These are phyloP conservation scores for Daubentonia madagascariensis DNA, from an alignment of 2,113 vertebrate species.

Conservation along the genomic window DNA sequence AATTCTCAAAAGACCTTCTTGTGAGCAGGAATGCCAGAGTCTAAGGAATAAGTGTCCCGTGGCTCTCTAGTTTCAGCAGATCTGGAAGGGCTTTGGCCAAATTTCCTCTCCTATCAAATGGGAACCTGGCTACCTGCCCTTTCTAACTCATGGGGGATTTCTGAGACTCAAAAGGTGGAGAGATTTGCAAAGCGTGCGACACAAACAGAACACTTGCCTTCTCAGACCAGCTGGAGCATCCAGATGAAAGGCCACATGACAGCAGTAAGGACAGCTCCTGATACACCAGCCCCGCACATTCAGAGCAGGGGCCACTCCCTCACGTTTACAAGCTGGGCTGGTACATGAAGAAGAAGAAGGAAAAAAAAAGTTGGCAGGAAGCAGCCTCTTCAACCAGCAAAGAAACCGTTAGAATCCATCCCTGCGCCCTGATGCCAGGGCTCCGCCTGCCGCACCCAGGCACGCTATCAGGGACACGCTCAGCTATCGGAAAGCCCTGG, in stretches of 20 bases:
- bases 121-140: neutral
- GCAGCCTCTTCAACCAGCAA: slow-evolving; percentile 60
- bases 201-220: neutral
- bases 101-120: neutral
- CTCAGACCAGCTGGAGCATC: fast-evolving
- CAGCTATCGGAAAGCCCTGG: slow-evolving; percentile 25
- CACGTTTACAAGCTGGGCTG: neutral
- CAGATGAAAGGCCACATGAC: neutral
- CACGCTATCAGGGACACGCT: slow-evolving; percentile 30
- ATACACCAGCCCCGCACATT: fast-evolving
- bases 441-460: slow-evolving; percentile 27
- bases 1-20: neutral
- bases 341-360: neutral
- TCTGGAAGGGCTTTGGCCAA: neutral
- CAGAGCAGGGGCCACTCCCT: neutral
- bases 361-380: slow-evolving; percentile 61
- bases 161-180: neutral
- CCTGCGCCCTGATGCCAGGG: slow-evolving; percentile 38
- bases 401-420: slow-evolving; percentile 76
- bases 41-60: neutral
- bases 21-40: neutral
- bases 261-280: neutral
- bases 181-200: neutral
- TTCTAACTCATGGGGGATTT: neutral
- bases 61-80: neutral